Evolutionary conservation across 2,113 vertebrate genomes (phyloP).

Genomic region (Nibea coibor): DNA sequence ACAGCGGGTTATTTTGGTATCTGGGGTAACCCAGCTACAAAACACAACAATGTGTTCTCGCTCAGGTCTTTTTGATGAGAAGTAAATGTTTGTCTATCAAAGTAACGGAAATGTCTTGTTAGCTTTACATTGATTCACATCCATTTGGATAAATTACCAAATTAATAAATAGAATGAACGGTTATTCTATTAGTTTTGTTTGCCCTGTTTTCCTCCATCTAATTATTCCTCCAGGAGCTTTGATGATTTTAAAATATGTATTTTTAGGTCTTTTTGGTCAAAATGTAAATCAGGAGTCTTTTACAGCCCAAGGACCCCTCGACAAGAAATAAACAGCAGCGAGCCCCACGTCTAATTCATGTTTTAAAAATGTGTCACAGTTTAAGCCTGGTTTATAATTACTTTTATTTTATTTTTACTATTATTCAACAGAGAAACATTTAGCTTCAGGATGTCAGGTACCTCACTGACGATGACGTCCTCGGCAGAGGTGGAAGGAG

Average conservation of each 20-base stretch:
- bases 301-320: too few relatives aligned
- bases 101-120: background rate
- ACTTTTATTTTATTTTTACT: too few relatives aligned
- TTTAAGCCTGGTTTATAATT: too few relatives aligned
- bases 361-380: too few relatives aligned
- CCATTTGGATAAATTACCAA: background rate
- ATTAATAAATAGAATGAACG: background rate
- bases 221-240: background rate
- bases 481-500: too few relatives aligned
- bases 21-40: conserved; percentile 65
- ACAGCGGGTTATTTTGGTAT: conserved; percentile 73
- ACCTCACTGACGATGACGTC: too few relatives aligned
- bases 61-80: conserved; percentile 23
- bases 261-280: background rate
- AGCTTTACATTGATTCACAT: background rate
- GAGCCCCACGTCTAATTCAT: too few relatives aligned
- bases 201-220: background rate
- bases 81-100: conserved; percentile 26
- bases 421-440: too few relatives aligned
- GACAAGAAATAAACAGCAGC: too few relatives aligned
- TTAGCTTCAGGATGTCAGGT: too few relatives aligned
- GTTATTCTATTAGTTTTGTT: background rate
- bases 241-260: background rate
- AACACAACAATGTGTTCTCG: conserved; percentile 51
- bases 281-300: background rate